Conservation (phyloP, 2,113 vertebrate species). For the Prochilodus magdalenae region DNA sequence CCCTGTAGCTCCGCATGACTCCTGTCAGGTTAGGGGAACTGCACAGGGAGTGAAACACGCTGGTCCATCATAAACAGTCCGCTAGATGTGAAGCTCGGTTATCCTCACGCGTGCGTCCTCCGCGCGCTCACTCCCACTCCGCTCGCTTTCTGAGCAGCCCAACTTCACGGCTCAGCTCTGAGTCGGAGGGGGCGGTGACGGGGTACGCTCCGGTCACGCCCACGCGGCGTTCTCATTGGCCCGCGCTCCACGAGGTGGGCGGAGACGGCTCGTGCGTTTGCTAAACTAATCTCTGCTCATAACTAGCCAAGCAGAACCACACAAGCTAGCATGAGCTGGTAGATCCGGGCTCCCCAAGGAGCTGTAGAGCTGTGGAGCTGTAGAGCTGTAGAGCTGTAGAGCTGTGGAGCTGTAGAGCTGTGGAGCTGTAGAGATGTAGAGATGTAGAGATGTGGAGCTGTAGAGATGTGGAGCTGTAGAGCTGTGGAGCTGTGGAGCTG, state of each 20-base stretch:
- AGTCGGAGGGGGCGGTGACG: not conserved
- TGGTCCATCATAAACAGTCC: constrained; percentile 38
- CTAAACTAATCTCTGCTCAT: no score
- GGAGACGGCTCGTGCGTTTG: no score
- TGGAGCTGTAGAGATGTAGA: no score
- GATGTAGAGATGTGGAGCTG: no score
- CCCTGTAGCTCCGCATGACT: constrained; percentile 77
- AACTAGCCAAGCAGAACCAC: no score
- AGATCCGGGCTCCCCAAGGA: no score
- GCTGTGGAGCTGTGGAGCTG: no score
- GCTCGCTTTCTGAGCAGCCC: not conserved
- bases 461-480: no score
- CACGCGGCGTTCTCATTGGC: not conserved
- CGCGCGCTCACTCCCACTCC: constrained; percentile 8
- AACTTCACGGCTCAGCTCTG: not conserved
- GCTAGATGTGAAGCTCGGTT: constrained; percentile 50
- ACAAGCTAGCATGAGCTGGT: no score
- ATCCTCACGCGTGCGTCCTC: constrained; percentile 54
- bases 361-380: no score
- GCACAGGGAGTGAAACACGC: constrained; percentile 59
- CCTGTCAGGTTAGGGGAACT: constrained; percentile 61
- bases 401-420: no score
- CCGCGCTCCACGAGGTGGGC: not conserved
- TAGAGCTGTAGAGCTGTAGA: no score
- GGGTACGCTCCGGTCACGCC: not conserved